Evolutionary conservation across 2,113 vertebrate species (phyloP).

Genomic region (Thoracochromis brauschi): DNA sequence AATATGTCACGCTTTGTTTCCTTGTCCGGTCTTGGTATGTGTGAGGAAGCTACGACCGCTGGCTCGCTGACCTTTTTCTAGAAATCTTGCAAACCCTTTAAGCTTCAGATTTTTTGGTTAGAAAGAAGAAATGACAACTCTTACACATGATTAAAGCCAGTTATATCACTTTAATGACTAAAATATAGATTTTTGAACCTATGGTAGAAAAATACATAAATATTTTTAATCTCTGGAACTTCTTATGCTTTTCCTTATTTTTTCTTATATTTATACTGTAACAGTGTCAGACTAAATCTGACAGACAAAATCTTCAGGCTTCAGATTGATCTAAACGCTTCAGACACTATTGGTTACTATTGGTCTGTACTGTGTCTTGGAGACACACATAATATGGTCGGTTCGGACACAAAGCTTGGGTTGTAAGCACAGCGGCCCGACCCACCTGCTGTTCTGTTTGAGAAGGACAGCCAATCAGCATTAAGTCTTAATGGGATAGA

Average conservation of each 20-base stretch:
- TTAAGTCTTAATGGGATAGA: background rate
- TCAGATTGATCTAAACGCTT: background rate
- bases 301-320: background rate
- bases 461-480: background rate
- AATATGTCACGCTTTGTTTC: background rate
- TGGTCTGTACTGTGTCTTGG: background rate
- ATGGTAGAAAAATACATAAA: background rate
- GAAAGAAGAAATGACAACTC: background rate
- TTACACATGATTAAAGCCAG: background rate
- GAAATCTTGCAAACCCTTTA: background rate
- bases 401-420: background rate
- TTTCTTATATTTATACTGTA: background rate
- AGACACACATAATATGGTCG: background rate
- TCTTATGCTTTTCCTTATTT: background rate
- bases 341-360: background rate
- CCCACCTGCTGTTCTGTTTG: background rate
- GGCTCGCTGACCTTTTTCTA: background rate
- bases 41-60: background rate
- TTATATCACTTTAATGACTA: background rate
- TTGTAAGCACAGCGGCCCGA: background rate
- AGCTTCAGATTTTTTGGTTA: background rate
- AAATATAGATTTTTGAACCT: background rate
- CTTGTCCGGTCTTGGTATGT: background rate
- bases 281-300: background rate
- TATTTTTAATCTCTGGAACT: background rate